phyloP scores from a whole-genome alignment of 2,113 vertebrate species.

The Syngnathus typhle region DNA sequence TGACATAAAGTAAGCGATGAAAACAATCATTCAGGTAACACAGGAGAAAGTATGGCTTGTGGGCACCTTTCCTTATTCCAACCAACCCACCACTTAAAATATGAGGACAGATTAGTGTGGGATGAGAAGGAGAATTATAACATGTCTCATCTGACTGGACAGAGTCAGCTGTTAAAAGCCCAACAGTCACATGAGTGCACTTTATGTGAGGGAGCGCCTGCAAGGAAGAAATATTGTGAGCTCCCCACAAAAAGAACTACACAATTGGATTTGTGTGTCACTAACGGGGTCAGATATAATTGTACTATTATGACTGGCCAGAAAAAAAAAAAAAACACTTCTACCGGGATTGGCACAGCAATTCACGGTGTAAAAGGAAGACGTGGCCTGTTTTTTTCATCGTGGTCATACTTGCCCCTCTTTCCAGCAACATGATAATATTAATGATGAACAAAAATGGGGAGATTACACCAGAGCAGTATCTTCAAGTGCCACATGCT shows the following conservation, averaged over 20 bases:
- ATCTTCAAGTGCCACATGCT: neutral
- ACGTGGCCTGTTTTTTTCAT: slow-evolving; percentile 17
- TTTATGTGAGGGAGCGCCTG: neutral
- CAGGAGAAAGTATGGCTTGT: too few species aligned
- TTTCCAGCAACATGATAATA: neutral
- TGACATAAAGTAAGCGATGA: too few species aligned
- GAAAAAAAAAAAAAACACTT: slow-evolving; percentile 27
- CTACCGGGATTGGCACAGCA: slow-evolving; percentile 31
- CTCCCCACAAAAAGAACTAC: neutral
- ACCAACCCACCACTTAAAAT: too few species aligned
- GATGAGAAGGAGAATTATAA: slow-evolving; percentile 35
- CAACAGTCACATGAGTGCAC: neutral
- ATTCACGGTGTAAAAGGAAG: slow-evolving; percentile 15
- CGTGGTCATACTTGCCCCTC: neutral
- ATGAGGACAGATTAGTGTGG: slow-evolving; percentile 20
- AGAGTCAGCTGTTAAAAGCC: slow-evolving; percentile 1
- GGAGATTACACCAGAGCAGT: neutral
- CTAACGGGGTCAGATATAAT: slow-evolving; percentile 54
- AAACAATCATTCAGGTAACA: too few species aligned
- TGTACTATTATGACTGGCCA: slow-evolving; percentile 29
- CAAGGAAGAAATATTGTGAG: neutral
- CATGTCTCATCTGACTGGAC: slow-evolving; percentile 5
- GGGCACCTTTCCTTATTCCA: too few species aligned
- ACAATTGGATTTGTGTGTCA: slow-evolving; percentile 41
- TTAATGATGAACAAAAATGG: neutral